These are phyloP conservation scores for Mimumesa dahlbomi DNA, from an alignment of 2,888 invertebrate species.

Conservation along the genomic window DNA sequence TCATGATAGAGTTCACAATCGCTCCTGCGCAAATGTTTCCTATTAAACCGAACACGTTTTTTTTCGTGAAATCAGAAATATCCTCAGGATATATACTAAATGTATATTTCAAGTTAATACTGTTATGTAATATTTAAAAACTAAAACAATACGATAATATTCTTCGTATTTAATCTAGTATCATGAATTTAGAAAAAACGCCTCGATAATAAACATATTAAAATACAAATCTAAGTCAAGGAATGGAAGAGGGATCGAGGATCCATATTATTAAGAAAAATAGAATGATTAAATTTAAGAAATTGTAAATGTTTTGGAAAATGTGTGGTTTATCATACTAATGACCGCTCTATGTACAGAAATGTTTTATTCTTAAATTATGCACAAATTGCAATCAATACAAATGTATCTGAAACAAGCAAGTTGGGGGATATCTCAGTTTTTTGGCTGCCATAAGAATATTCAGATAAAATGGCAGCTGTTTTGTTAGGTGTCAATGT, in stretches of 20 bases:
- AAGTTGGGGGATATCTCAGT: slow-evolving; percentile 81
- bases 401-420: slow-evolving; percentile 81
- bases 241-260: background rate
- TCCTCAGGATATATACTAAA: background rate
- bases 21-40: slow-evolving; percentile 5
- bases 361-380: slow-evolving; percentile 81
- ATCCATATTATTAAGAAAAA: background rate
- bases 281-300: slow-evolving; percentile 8
- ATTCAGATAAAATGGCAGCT: slow-evolving; percentile 77
- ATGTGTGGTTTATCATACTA: slow-evolving; percentile 56
- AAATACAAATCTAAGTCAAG: too few species aligned
- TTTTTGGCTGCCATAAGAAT: slow-evolving; percentile 79
- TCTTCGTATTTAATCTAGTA: too few species aligned
- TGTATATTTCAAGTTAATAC: background rate
- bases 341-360: slow-evolving; percentile 79
- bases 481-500: slow-evolving; percentile 76
- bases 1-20: background rate
- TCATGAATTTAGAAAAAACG: too few species aligned
- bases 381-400: slow-evolving; percentile 82
- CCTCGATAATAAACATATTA: too few species aligned
- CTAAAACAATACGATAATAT: too few species aligned
- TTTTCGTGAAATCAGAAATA: background rate
- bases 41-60: background rate
- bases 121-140: too few species aligned
- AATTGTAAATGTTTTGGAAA: slow-evolving; percentile 49